A percentile compares a stretch with the other conserved stretches of the same genome.
Conservation (phyloP, 2,888 invertebrate genomes). For the Biston stratarius region DNA sequence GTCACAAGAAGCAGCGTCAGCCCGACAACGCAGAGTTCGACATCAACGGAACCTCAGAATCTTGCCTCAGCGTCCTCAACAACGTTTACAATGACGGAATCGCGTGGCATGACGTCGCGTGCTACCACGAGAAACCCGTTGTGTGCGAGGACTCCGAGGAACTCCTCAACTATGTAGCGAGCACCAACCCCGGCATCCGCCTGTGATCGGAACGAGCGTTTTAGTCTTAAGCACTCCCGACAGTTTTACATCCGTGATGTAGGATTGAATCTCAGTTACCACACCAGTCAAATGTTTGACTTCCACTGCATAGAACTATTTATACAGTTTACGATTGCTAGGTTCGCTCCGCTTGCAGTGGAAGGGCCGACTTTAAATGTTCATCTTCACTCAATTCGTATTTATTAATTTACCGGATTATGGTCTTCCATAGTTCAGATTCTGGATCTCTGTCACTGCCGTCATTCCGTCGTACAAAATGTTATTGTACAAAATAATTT, state of each 20-base stretch:
- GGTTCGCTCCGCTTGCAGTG: constrained; percentile 4
- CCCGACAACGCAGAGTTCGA: constrained; percentile 97
- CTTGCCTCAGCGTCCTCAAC: constrained; percentile 94
- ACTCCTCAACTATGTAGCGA: constrained; percentile 93
- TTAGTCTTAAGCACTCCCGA: constrained; percentile 16
- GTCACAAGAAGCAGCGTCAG: constrained; percentile 95
- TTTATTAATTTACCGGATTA: constrained; percentile 35
- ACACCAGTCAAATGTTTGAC: not conserved
- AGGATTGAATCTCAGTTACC: constrained; percentile 9
- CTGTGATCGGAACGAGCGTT: constrained; percentile 85
- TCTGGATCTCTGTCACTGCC: constrained; percentile 72
- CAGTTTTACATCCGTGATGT: constrained; percentile 20
- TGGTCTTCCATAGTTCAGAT: constrained; percentile 53
- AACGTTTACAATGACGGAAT: constrained; percentile 97
- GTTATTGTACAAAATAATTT: constrained; percentile 72
- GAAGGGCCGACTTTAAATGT: constrained; percentile 5
- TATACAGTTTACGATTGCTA: not conserved
- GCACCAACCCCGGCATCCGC: constrained; percentile 93
- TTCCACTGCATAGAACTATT: constrained; percentile 1
- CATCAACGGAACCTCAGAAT: constrained; percentile 95
- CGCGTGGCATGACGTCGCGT: constrained; percentile 97
- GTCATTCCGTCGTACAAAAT: constrained; percentile 67
- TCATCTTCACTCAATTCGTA: constrained; percentile 30
- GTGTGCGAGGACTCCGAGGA: constrained; percentile 97
- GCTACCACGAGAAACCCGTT: constrained; percentile 96